Evolutionary conservation across 2,113 vertebrate species (phyloP).

Genomic region (Lophotis ruficrista): DNA sequence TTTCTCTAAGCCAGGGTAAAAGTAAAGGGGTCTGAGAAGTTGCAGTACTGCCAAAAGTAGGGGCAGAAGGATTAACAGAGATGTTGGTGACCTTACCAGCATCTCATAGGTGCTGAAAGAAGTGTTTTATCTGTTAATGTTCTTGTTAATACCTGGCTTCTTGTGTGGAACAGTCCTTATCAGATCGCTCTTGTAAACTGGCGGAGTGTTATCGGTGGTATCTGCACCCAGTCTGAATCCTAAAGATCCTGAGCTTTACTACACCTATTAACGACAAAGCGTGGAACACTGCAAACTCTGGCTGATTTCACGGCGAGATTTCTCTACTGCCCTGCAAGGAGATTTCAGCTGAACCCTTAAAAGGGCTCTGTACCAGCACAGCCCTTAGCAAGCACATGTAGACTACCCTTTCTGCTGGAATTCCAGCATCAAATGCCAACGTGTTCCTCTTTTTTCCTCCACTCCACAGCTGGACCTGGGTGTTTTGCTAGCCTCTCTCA

Average conservation of each 20-base stretch:
- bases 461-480: neutral
- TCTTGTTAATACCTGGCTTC: neutral
- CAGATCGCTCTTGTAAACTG: neutral
- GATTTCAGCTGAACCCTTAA: neutral
- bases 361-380: neutral
- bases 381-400: neutral
- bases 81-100: neutral
- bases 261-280: fast-evolving
- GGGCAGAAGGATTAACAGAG: neutral
- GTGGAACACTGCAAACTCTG: fast-evolving
- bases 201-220: neutral
- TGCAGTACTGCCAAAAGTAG: neutral
- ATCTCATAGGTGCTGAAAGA: neutral
- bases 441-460: neutral
- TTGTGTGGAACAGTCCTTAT: neutral
- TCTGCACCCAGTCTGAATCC: neutral
- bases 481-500: neutral
- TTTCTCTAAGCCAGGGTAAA: neutral
- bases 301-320: neutral
- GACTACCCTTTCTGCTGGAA: neutral
- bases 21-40: neutral
- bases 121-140: neutral
- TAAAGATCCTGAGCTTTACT: neutral
- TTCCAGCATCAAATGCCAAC: neutral
- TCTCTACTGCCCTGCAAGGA: neutral